Conservation (phyloP, 2,888 invertebrate species). For the Spodoptera littoralis region DNA sequence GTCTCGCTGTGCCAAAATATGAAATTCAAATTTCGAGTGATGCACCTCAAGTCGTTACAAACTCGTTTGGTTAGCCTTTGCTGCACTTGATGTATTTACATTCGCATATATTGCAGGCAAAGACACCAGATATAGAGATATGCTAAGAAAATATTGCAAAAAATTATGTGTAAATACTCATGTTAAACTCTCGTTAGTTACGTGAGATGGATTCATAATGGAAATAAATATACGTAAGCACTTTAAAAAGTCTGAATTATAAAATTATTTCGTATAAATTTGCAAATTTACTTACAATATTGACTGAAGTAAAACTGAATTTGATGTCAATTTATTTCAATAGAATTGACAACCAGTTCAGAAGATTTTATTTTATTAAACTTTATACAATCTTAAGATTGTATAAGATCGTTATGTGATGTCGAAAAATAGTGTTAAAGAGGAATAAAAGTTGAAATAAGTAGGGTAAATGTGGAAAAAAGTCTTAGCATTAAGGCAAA, state of each 20-base stretch:
- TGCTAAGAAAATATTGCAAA: conserved; percentile 32
- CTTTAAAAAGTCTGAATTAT: too few relatives aligned
- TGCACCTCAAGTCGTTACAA: conserved; percentile 76
- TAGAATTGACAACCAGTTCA: too few relatives aligned
- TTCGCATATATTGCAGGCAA: conserved; percentile 40
- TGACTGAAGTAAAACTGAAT: too few relatives aligned
- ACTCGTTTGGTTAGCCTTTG: conserved; percentile 71
- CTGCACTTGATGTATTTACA: conserved; percentile 58
- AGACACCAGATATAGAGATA: conserved; percentile 17
- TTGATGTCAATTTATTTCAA: too few relatives aligned
- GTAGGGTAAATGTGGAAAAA: conserved; percentile 32
- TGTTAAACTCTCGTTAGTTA: conserved; percentile 1
- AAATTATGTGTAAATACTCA: neutral
- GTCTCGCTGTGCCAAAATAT: conserved; percentile 66
- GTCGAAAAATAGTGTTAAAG: neutral
- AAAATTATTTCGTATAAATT: too few relatives aligned
- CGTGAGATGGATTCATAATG: too few relatives aligned
- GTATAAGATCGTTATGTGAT: neutral
- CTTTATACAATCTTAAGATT: neutral
- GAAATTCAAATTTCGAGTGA: conserved; percentile 72
- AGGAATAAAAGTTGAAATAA: conserved; percentile 6
- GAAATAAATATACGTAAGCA: too few relatives aligned
- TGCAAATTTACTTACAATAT: too few relatives aligned
- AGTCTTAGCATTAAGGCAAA: conserved; percentile 21
- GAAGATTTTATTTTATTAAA: too few relatives aligned